A percentile compares a stretch with the other conserved stretches of the same genome.
These are phyloP conservation scores for Gnathonemus echidnorhynchus DNA, from an alignment of 2,113 vertebrate species.

Conservation along the genomic window DNA sequence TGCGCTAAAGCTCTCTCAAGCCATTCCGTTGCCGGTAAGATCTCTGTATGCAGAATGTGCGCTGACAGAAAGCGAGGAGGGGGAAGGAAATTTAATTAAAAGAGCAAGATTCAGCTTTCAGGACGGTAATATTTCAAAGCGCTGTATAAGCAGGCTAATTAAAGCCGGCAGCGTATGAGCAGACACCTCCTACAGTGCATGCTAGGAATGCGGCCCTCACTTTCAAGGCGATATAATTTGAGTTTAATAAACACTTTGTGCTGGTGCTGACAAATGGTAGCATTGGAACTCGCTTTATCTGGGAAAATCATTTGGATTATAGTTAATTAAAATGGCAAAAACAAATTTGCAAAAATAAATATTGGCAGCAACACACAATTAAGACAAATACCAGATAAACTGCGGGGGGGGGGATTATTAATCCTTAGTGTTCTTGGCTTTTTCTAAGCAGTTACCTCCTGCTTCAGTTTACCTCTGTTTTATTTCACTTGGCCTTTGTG, in stretches of 20 bases:
- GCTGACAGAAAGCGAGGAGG: background rate
- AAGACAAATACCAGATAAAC: background rate
- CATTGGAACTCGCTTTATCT: background rate
- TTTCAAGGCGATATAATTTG: background rate
- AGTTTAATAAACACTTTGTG: background rate
- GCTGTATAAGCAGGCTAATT: background rate
- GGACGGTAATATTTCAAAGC: background rate
- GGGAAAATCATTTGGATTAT: background rate
- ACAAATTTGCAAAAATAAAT: background rate
- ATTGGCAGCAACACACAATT: background rate
- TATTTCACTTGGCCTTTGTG: background rate
- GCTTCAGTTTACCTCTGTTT: background rate
- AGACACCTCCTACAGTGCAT: background rate
- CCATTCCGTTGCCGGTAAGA: background rate
- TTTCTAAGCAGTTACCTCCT: background rate
- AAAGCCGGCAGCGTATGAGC: background rate
- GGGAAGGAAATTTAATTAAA: slow-evolving; percentile 4
- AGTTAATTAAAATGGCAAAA: background rate
- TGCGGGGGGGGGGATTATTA: background rate
- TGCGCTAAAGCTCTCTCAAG: background rate
- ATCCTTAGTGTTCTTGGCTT: background rate
- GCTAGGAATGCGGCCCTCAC: background rate
- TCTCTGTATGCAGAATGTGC: background rate
- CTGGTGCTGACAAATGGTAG: background rate
- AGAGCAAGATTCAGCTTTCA: background rate